phyloP scores from a whole-genome alignment of 2,888 invertebrate genomes.

The Pyralis farinalis region DNA sequence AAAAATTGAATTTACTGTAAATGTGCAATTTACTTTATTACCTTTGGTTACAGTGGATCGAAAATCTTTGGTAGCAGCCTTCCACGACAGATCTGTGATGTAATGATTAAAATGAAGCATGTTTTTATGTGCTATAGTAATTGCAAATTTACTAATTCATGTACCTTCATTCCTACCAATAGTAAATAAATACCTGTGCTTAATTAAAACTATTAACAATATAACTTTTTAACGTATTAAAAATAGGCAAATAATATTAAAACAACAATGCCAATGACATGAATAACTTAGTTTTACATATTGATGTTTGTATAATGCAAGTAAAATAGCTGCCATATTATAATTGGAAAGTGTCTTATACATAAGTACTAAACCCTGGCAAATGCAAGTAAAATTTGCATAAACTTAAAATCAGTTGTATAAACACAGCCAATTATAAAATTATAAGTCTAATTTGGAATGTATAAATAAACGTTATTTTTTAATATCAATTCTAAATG shows the following conservation, averaged over 20 bases:
- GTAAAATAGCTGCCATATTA: slow-evolving; percentile 1
- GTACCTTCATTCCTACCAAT: slow-evolving; percentile 10
- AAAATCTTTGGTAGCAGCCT: slow-evolving; percentile 22
- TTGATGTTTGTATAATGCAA: not conserved
- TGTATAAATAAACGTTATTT: slow-evolving; percentile 57
- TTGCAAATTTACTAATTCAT: slow-evolving; percentile 2
- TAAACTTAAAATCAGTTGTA: slow-evolving; percentile 19
- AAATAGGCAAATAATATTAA: slow-evolving; percentile 1
- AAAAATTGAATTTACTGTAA: not conserved
- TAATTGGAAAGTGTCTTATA: not conserved
- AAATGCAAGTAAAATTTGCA: not conserved
- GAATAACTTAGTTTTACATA: slow-evolving; percentile 3
- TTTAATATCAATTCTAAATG: slow-evolving; percentile 31
- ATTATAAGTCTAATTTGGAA: slow-evolving; percentile 63
- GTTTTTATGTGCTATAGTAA: not conserved
- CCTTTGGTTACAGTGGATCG: slow-evolving; percentile 16
- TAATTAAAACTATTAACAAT: not conserved
- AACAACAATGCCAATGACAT: slow-evolving; percentile 2
- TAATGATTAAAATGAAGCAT: not conserved
- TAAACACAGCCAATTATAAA: slow-evolving; percentile 62
- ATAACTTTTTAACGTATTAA: not conserved
- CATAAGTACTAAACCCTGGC: slow-evolving; percentile 5
- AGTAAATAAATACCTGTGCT: not conserved
- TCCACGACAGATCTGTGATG: slow-evolving; percentile 9
- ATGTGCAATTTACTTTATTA: slow-evolving; percentile 5